Evolutionary conservation across 2,888 invertebrate genomes (phyloP).

Genomic region (Xestia xanthographa): DNA sequence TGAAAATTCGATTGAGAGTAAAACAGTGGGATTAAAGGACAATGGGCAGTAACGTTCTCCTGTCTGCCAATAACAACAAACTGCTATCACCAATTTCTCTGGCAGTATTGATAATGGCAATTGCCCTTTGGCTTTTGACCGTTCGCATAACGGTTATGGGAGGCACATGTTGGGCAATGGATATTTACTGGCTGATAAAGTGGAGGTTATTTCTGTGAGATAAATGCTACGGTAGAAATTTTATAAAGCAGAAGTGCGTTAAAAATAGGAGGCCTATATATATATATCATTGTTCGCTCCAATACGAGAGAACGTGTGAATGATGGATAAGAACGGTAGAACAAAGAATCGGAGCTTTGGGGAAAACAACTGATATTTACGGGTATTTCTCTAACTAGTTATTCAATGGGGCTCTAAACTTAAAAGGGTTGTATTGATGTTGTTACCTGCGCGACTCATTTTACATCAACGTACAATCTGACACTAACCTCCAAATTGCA

Average conservation of each 20-base stretch:
- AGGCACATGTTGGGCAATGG: slow-evolving; percentile 13
- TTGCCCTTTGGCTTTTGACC: slow-evolving; percentile 18
- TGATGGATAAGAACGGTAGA: background rate
- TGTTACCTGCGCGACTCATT: no score
- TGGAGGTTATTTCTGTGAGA: slow-evolving; percentile 1
- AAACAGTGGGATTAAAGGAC: background rate
- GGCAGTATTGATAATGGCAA: slow-evolving; percentile 31
- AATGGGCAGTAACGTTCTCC: background rate
- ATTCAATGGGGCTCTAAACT: no score
- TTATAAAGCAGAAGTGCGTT: background rate
- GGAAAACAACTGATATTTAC: no score
- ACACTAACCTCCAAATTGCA: no score
- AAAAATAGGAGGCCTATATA: background rate
- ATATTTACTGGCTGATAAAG: background rate
- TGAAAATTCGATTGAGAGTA: background rate
- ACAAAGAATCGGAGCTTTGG: background rate
- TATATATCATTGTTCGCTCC: background rate
- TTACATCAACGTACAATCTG: no score
- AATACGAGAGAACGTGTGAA: background rate
- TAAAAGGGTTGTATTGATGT: no score
- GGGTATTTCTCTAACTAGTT: no score
- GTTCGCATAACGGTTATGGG: slow-evolving; percentile 25
- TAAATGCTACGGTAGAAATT: background rate
- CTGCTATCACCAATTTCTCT: slow-evolving; percentile 25
- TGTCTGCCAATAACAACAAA: slow-evolving; percentile 18